Base-by-base conservation (phyloP, 2,888 invertebrate genomes). In the Achlya flavicornis region DNA sequence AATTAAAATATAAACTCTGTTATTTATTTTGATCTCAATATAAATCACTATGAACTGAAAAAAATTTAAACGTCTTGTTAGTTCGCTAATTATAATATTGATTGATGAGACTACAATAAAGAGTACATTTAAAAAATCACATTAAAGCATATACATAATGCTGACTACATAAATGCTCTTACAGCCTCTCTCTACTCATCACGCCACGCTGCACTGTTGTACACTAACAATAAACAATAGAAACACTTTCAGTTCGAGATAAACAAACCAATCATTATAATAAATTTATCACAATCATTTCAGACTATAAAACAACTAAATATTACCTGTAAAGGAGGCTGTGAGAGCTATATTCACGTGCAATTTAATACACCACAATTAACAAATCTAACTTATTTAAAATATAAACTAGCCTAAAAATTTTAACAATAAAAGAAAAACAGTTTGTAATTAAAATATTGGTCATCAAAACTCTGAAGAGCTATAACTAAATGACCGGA, bases 81-180 rank as follows among this genome's bases (percentile, higher is more conserved):
- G 93, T 94, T 89, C 78, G 87, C 92, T 93, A 93, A 92, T 92
- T 86, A 90, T 90, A 83, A 79, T 81, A 91, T 91, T 89, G 90
- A 90, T 89, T 90, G 92, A 92, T 92, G 92, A 91, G 88, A 90
- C 92, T 93, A 93, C 89, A 90, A 92, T 92, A 92, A 92, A 89
- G 93, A 93, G 93, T 93, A 93, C 93, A 93, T 92, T 92, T 91
- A 92, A 93, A 93, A 93, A 94, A 94, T 94, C 94, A 94, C 94
- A 94, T 93, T 93, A 93, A 94, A 94, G 94, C 93, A 94, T 93
- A 94, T 93, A 93, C 91, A 93, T 94, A 94, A 93, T 93, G 93
- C 93, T 93, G 94, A 94, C 94, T 94, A 94, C 93, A 92, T 90
- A 91, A 88, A 84, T 77, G 86, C 90, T 90, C 91, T 88, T 84